phyloP scores from a whole-genome alignment of 2,888 invertebrate species.

The Trichacis sp. region DNA sequence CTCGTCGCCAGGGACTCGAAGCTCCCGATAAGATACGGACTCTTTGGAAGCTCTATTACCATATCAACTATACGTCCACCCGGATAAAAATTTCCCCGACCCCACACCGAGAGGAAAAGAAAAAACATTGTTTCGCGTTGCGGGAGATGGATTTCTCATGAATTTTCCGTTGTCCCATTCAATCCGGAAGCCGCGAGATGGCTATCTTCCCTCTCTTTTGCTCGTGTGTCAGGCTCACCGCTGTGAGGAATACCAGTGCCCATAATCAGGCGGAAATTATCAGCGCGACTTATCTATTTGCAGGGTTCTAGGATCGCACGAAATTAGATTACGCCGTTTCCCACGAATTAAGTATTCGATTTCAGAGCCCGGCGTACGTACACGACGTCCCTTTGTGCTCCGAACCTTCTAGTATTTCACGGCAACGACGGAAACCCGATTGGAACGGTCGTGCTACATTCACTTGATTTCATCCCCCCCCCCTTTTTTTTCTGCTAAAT shows the following conservation, averaged over 20 bases:
- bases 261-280: constrained; percentile 42
- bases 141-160: constrained; percentile 26
- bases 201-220: constrained; percentile 25
- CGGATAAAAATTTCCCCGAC: not conserved
- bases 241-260: constrained; percentile 35
- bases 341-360: constrained; percentile 33
- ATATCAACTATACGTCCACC: not conserved
- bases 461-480: too few species aligned
- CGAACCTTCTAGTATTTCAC: not conserved
- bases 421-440: too few species aligned
- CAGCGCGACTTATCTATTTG: constrained; percentile 38
- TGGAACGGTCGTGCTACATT: too few species aligned
- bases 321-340: constrained; percentile 42
- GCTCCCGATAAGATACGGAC: too few species aligned
- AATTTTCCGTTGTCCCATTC: constrained; percentile 15
- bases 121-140: constrained; percentile 3
- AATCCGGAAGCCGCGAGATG: constrained; percentile 33
- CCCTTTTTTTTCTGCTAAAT: too few species aligned
- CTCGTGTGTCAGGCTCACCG: constrained; percentile 28
- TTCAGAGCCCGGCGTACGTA: not conserved
- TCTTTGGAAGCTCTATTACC: not conserved
- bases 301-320: constrained; percentile 30
- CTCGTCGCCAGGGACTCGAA: too few species aligned
- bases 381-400: not conserved
- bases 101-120: not conserved